Evolutionary conservation across 2,113 vertebrate species (phyloP).

Genomic region (Notarius lentiginosus): DNA sequence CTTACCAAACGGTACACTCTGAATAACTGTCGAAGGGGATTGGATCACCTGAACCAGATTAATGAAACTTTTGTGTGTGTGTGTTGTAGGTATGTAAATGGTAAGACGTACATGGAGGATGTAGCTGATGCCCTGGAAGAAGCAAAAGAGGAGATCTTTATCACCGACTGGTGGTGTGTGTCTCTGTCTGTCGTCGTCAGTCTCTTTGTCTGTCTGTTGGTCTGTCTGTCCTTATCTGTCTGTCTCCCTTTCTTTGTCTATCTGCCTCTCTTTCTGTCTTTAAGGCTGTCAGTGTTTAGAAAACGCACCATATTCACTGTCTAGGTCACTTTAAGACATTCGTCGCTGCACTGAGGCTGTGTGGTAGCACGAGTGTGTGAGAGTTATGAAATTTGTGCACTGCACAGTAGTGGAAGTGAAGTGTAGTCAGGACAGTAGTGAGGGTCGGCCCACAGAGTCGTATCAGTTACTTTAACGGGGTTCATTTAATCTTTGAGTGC

Average conservation of each 20-base stretch:
- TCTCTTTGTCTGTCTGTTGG: background rate
- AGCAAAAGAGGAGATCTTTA: slow-evolving; percentile 95
- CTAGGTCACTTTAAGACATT: no score
- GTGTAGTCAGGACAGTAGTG: background rate
- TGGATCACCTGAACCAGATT: background rate
- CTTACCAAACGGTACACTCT: background rate
- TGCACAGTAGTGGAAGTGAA: no score
- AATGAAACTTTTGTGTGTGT: background rate
- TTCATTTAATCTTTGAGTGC: background rate
- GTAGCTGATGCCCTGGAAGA: slow-evolving; percentile 91
- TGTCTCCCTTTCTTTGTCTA: background rate
- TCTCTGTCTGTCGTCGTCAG: background rate
- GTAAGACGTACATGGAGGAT: slow-evolving; percentile 94
- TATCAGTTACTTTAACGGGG: background rate
- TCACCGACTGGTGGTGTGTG: slow-evolving; percentile 96
- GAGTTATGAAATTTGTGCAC: no score
- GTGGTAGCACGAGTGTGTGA: no score
- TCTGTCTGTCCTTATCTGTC: background rate
- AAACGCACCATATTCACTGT: background rate
- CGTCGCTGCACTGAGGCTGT: no score
- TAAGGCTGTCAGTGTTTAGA: background rate
- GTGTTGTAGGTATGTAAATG: slow-evolving; percentile 88
- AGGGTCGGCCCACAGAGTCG: background rate
- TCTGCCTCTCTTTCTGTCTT: background rate
- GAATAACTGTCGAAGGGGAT: no score